Evolutionary conservation across 2,797 vertebrate species (phyloP).

Genomic region (Notoglanidium macrostoma): DNA sequence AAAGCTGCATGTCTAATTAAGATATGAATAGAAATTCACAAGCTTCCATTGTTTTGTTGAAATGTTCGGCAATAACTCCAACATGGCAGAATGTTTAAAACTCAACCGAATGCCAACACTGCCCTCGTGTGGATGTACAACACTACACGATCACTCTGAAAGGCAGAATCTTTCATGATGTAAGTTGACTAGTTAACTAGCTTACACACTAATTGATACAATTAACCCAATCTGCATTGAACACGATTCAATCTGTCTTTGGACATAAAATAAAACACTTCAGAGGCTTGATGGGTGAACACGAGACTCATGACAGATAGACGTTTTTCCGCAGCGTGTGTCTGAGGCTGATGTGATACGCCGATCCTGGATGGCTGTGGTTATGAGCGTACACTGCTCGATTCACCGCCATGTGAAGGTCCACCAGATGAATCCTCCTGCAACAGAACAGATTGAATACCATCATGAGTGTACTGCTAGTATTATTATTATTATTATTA

Average conservation of each 20-base stretch:
- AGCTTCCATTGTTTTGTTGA: neutral
- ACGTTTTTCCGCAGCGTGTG: conserved; percentile 87
- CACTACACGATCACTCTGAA: neutral
- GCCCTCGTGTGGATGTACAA: neutral
- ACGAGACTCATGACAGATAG: conserved; percentile 64
- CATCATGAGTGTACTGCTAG: neutral
- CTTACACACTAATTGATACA: neutral
- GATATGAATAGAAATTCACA: neutral
- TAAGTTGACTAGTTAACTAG: neutral
- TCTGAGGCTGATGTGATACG: conserved; percentile 76
- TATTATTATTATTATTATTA: neutral
- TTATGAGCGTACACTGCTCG: conserved; percentile 78
- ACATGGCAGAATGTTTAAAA: neutral
- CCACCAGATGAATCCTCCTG: conserved; percentile 80
- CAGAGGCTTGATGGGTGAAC: no score
- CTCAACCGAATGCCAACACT: no score
- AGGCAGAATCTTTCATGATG: neutral
- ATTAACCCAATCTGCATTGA: neutral
- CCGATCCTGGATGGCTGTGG: conserved; percentile 62
- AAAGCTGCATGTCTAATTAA: no score
- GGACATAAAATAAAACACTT: neutral
- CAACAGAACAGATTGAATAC: conserved; percentile 44
- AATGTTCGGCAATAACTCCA: neutral
- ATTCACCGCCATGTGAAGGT: conserved; percentile 83
- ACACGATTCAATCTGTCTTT: conserved; percentile 2